These are phyloP conservation scores for Charadrius vociferus DNA, from an alignment of 2,113 vertebrate species.

Conservation along the genomic window DNA sequence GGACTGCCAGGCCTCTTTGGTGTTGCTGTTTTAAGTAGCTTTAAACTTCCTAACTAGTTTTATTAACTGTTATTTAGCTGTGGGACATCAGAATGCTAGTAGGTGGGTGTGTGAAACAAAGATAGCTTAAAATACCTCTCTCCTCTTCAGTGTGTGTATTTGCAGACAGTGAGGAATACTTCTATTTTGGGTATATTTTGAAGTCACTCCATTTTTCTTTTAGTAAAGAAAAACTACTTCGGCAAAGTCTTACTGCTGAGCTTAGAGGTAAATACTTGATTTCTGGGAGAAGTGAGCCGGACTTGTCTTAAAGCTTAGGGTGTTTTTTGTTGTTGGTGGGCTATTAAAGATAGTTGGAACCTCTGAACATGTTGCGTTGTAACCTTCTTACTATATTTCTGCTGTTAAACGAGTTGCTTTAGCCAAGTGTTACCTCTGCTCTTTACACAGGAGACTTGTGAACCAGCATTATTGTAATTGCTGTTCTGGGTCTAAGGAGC, in stretches of 20 bases:
- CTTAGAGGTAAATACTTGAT: neutral
- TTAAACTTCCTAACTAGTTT: neutral
- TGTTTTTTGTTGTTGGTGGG: neutral
- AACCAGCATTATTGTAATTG: neutral
- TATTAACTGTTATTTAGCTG: neutral
- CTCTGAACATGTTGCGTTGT: fast-evolving
- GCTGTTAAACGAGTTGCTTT: neutral
- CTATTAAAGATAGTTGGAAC: neutral
- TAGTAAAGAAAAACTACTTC: neutral
- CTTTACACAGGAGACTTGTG: neutral
- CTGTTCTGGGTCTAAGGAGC: neutral
- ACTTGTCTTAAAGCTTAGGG: neutral
- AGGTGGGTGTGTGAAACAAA: constrained; percentile 8
- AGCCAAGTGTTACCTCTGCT: neutral
- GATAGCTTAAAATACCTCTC: constrained; percentile 13
- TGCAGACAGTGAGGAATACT: neutral
- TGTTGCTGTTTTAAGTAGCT: neutral
- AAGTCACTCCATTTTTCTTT: neutral
- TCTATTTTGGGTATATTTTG: neutral
- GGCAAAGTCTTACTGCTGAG: neutral
- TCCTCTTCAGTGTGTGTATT: neutral
- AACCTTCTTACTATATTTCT: neutral
- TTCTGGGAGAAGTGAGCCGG: neutral
- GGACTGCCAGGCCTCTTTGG: neutral
- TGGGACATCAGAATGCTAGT: neutral